Base-by-base conservation (phyloP, 2,888 invertebrate species). In the Erynnis tages region DNA sequence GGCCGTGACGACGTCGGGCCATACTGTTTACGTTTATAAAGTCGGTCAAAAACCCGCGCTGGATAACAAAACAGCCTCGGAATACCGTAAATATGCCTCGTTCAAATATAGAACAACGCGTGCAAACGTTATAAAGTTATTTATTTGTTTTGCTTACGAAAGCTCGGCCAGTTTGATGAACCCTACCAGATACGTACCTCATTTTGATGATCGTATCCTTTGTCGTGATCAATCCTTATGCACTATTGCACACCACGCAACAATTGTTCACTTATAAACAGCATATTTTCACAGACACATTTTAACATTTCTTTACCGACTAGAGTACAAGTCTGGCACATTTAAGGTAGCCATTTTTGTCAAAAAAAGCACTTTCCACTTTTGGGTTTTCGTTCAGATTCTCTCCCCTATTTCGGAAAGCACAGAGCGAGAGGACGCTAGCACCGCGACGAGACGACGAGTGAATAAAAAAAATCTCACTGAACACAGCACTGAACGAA, bases 61-160 rank as follows among this genome's bases (percentile, higher is more conserved):
- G 61, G 57, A 57, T 55, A 66, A 68, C 66, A 66, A 71, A 79
- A 76, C 63, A 72, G 69, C 63, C 67, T 63, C 34, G 17, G 19
- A 27, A 50, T 27, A 50, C 43, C 71, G 64, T 77, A 79, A 80
- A 84, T 79, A 77, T 66, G 72, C 58, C 34, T 47, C 49, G 55
- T 67, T 71, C 77, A 73, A 74, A 82, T 82, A 82, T 84, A 87
- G 79, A 77, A 71, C 71, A 66, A 76, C 71, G 76, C 75, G 71
- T 78, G 71, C 66, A 73, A 70, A 63, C 72, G 58, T 65, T 68
- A 64, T 58, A 57, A 78, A 59, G 83, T 81, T 84, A 86, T 85
- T 86, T 85, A 86, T 86, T 86, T 84, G 83, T 88, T 86, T 87
- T 87, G 80, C 74, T 81, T 76, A 79, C 70, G 68, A 84, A 84